Conservation (phyloP, 2,797 vertebrate species). For the Urosaurus nigricauda region DNA sequence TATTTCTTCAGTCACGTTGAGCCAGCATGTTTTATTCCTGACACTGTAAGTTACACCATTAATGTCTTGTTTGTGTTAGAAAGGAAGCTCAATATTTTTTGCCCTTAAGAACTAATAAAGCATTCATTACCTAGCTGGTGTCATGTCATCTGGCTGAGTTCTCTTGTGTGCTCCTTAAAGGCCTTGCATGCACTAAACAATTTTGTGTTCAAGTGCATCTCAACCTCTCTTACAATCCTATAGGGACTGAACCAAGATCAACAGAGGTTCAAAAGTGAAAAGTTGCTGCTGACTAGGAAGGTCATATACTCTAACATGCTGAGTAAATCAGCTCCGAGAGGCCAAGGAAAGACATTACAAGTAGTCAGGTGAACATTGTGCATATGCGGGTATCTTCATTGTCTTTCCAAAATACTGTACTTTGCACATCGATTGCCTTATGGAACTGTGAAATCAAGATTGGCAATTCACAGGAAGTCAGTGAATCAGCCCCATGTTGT, state of each 20-base stretch:
- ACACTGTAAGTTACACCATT: conserved; percentile 64
- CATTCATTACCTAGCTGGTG: conserved; percentile 44
- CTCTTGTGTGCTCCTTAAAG: background rate
- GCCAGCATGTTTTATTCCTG: conserved; percentile 63
- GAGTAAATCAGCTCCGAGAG: background rate
- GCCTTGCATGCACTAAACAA: background rate
- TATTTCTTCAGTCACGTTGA: conserved; percentile 67
- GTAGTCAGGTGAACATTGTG: background rate
- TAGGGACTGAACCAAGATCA: background rate
- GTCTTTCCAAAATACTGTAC: background rate
- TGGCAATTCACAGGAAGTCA: no score
- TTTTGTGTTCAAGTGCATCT: background rate
- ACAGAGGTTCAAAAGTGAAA: background rate
- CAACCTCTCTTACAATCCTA: background rate
- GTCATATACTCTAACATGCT: background rate
- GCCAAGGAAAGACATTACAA: background rate
- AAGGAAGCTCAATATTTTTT: conserved; percentile 32
- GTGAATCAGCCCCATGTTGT: no score
- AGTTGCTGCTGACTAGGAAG: background rate
- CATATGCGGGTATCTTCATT: background rate
- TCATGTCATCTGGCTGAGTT: background rate
- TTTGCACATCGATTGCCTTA: background rate
- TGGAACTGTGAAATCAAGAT: background rate
- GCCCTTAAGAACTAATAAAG: conserved; percentile 45
- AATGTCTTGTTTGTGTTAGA: conserved; percentile 53